A percentile compares a stretch with the other conserved stretches of the same genome.
Evolutionary conservation across 2,888 invertebrate genomes (phyloP).

Genomic region (Philhelius pedissequus): DNA sequence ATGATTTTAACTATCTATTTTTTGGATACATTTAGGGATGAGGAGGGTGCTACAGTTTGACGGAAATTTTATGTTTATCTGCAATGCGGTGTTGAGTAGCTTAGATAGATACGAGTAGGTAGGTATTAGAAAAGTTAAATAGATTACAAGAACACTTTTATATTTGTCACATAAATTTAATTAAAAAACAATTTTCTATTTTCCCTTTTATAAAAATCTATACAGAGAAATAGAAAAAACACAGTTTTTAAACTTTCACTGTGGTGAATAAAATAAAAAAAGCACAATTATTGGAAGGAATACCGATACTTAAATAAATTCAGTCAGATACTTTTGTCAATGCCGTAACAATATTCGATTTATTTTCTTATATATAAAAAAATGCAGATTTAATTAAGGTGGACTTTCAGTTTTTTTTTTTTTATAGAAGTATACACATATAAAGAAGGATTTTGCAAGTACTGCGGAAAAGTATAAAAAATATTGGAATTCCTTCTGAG

Average conservation of each 20-base stretch:
- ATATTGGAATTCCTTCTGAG: constrained; percentile 22
- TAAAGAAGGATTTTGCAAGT: constrained; percentile 16
- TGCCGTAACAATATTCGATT: background rate
- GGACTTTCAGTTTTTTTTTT: background rate
- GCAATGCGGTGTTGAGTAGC: constrained; percentile 59
- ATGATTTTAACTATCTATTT: constrained; percentile 22
- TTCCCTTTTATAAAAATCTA: background rate
- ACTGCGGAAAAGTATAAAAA: background rate
- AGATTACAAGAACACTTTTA: constrained; percentile 25
- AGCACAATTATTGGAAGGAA: constrained; percentile 3
- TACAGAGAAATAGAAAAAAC: background rate
- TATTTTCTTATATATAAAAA: background rate
- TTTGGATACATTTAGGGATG: constrained; percentile 29
- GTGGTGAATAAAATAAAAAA: constrained; percentile 29
- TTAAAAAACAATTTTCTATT: background rate
- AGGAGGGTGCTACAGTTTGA: constrained; percentile 20
- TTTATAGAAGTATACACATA: constrained; percentile 31
- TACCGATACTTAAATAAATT: constrained; percentile 33
- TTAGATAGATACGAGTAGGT: background rate
- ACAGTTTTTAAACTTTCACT: constrained; percentile 20
- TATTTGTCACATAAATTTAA: background rate
- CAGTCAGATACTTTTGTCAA: constrained; percentile 19
- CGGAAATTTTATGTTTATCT: constrained; percentile 49
- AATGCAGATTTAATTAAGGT: background rate
- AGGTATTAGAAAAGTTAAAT: background rate